A percentile compares a stretch with the other conserved stretches of the same genome.
These are phyloP conservation scores for Empidonax traillii DNA, from an alignment of 2,113 vertebrate genomes.

Conservation along the genomic window DNA sequence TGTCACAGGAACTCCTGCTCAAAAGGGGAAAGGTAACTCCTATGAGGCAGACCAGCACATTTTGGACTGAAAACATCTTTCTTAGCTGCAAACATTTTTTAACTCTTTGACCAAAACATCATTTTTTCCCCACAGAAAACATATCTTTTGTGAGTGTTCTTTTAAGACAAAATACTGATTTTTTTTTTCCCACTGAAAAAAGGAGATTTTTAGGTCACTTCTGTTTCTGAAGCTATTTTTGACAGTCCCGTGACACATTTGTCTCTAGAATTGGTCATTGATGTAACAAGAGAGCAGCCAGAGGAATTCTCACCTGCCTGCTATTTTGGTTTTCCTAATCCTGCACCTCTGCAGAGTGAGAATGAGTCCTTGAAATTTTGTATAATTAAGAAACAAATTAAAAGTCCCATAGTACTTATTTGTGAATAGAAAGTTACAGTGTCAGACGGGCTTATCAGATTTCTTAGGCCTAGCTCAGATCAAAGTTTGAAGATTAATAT, in stretches of 20 bases:
- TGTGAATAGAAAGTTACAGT: not conserved
- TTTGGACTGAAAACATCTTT: not conserved
- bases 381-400: not conserved
- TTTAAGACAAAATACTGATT: not conserved
- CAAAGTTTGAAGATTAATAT: not conserved
- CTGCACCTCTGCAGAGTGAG: accelerated
- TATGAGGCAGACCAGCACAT: accelerated
- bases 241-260: not conserved
- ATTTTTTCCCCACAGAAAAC: not conserved
- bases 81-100: not conserved
- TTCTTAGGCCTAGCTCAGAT: not conserved
- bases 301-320: not conserved
- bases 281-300: not conserved
- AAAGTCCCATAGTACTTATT: not conserved
- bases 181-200: not conserved
- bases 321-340: not conserved
- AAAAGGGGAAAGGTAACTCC: not conserved
- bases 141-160: not conserved
- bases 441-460: not conserved
- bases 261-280: not conserved
- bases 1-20: not conserved
- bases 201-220: not conserved
- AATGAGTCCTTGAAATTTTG: not conserved
- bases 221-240: conserved; percentile 15
- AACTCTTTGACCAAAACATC: not conserved